Evolutionary conservation across 2,797 vertebrate genomes (phyloP).

Genomic region (Tiaroga cobitis): DNA sequence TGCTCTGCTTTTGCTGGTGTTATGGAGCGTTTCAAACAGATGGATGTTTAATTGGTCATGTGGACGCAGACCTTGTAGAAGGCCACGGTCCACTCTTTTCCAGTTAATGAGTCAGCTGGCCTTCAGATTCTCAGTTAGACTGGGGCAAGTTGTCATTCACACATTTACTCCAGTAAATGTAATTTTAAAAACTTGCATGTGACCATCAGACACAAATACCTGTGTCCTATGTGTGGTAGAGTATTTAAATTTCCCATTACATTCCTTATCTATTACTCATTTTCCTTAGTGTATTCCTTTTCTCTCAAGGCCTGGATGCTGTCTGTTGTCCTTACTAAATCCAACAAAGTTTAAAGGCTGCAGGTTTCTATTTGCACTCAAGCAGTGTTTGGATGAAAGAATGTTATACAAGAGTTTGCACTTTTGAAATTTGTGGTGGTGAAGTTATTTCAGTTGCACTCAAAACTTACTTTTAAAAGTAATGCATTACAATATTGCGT

Average conservation of each 20-base stretch:
- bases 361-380: neutral
- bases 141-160: neutral
- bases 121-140: neutral
- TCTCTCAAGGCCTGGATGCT: neutral
- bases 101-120: constrained; percentile 21
- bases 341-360: neutral
- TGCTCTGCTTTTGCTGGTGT: neutral
- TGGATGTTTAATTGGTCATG: neutral
- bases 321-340: neutral
- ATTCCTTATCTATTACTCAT: neutral
- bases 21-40: neutral
- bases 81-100: neutral
- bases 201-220: neutral
- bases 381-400: neutral
- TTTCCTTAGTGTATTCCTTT: neutral
- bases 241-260: neutral
- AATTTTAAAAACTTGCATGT: neutral
- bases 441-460: neutral
- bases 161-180: neutral
- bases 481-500: neutral
- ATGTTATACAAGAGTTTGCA: neutral
- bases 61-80: neutral
- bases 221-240: neutral
- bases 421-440: neutral
- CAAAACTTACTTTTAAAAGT: neutral